These are phyloP conservation scores for Cataglyphis cursor DNA, from an alignment of 2,888 invertebrate genomes.

Conservation along the genomic window DNA sequence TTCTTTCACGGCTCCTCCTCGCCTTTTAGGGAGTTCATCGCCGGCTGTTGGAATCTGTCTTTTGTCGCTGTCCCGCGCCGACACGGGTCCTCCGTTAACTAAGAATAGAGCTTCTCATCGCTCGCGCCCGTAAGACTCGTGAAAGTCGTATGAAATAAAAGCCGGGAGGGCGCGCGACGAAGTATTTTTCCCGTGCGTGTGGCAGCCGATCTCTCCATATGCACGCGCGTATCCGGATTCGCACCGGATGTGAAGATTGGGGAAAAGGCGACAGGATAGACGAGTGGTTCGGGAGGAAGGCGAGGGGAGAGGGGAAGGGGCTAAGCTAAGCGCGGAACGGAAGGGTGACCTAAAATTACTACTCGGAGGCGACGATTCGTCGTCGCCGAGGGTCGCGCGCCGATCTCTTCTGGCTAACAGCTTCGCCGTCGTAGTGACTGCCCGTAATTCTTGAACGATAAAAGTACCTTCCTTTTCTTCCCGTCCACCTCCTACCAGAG, in stretches of 20 bases:
- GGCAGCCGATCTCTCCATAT: conserved; percentile 10
- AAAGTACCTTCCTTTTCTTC: conserved; percentile 20
- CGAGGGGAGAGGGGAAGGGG: background rate
- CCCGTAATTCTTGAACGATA: conserved; percentile 65
- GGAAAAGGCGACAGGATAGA: conserved; percentile 48
- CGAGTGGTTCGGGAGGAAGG: background rate
- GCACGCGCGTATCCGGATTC: conserved; percentile 46
- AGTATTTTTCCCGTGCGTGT: conserved; percentile 41
- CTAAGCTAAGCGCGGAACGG: conserved; percentile 56
- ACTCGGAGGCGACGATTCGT: conserved; percentile 48
- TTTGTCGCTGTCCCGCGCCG: conserved; percentile 68
- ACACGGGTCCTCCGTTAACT: conserved; percentile 46
- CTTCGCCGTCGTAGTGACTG: conserved; percentile 61
- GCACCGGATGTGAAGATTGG: conserved; percentile 67
- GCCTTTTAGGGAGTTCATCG: conserved; percentile 71
- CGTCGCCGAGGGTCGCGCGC: conserved; percentile 50
- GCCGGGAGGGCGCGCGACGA: conserved; percentile 40
- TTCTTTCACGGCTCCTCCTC: conserved; percentile 51
- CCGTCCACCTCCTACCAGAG: conserved; percentile 17
- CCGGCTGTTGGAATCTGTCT: conserved; percentile 76
- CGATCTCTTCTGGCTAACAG: conserved; percentile 61
- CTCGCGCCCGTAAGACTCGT: conserved; percentile 14
- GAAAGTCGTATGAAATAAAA: conserved; percentile 69
- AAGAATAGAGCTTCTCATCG: conserved; percentile 62
- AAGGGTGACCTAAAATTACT: conserved; percentile 76